Evolutionary conservation across 2,797 vertebrate genomes (phyloP), one percentile per base, ranked within the genome.

Genomic region (Buphagus erythrorhynchus): DNA sequence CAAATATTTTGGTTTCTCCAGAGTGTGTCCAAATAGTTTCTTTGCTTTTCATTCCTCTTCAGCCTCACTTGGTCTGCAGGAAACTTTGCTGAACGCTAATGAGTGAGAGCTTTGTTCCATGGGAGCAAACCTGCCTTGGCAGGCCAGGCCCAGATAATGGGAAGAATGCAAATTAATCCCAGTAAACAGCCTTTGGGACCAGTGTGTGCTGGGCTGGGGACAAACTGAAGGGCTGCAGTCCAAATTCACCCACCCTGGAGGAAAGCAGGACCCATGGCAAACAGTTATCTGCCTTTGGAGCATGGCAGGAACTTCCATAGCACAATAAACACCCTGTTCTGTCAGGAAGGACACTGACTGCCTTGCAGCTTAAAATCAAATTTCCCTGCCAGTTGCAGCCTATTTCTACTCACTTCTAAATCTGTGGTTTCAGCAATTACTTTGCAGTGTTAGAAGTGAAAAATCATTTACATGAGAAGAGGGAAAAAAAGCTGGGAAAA

Each of bases 1-100:
- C 36, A 89, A 95, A 93, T 91, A 84, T 94, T 96, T 93, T 81
- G 62, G 29, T 81, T 84, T 80, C 89, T 83, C 43, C 72, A 63
- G 87, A 77, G 46, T 2, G 45, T 33, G 51, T 40, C 91, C 87
- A 73, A 86, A 66, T 36, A 83, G 9, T 48, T 80, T n/a, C 71
- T 83, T 78, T 83, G 81, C 89, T 90, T 95, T 95, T 77, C 69
- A 58, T 76, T 86, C 76, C 61, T 58, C 78, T 86, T 54, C 77
- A 76, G 78, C 71, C 77, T 88, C 86, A 20, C 63, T 57, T 59
- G 94, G 54, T 42, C 49, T 66, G 69, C 58, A 63, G 46, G 45
- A 42, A 58, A 49, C 40, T 65, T 66, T 55, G 63, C 0, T 35
- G 78, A 69, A 7, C 21, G 0, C 46, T 88, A 62, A 74, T 77